These are phyloP conservation scores for Tiphia femorata DNA, from an alignment of 2,888 invertebrate genomes.

Conservation along the genomic window DNA sequence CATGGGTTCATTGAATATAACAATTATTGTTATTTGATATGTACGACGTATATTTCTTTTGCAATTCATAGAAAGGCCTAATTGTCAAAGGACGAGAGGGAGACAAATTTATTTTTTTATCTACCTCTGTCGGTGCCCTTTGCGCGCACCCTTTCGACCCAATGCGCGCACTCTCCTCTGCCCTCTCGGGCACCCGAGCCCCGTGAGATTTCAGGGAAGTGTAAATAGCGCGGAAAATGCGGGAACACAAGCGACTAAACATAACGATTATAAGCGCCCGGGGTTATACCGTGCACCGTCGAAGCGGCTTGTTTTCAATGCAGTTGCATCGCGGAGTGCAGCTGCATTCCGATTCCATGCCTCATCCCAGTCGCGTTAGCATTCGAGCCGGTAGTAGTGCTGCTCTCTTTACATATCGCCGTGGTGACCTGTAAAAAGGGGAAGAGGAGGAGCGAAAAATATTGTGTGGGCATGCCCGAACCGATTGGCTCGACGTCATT, in stretches of 20 bases:
- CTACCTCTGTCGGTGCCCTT: no score
- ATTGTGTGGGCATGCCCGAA: no score
- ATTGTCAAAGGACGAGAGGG: no score
- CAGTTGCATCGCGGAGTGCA: slow-evolving; percentile 43
- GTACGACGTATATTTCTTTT: no score
- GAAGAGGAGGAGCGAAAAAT: slow-evolving; percentile 20
- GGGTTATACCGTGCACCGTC: slow-evolving; percentile 38
- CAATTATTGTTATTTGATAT: no score
- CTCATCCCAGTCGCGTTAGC: slow-evolving; percentile 40
- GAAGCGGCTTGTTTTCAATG: slow-evolving; percentile 49
- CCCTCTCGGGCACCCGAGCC: neutral
- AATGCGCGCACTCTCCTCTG: no score
- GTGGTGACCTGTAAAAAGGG: slow-evolving; percentile 41
- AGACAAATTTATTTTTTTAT: no score
- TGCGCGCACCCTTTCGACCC: no score
- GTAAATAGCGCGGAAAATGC: slow-evolving; percentile 51
- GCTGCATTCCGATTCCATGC: slow-evolving; percentile 34
- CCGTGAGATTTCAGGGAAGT: slow-evolving; percentile 49
- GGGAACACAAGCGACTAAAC: slow-evolving; percentile 52
- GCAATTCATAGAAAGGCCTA: no score
- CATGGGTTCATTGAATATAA: no score
- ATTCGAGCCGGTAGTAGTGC: slow-evolving; percentile 30
- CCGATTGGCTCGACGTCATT: neutral
- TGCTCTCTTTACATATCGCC: slow-evolving; percentile 46
- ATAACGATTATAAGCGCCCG: slow-evolving; percentile 52